Evolutionary conservation across 2,113 vertebrate species (phyloP).

Genomic region (Rynchops niger): DNA sequence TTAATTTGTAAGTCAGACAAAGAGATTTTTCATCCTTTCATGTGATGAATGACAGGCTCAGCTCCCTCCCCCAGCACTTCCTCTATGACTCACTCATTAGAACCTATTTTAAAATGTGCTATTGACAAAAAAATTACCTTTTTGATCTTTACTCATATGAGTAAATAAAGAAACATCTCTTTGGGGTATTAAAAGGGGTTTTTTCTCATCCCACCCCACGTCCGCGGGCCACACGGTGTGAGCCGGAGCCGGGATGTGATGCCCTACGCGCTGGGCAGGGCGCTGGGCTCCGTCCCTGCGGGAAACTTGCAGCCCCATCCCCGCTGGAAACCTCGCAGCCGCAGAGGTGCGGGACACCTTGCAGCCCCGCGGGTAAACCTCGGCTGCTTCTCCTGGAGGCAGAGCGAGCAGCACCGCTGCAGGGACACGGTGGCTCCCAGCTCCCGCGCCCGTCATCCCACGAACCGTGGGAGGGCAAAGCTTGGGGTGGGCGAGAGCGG

Average conservation of each 20-base stretch:
- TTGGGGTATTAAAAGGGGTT: neutral
- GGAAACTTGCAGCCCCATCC: neutral
- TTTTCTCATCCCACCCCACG: neutral
- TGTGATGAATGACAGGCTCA: neutral
- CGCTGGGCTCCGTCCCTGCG: accelerated
- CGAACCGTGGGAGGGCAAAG: neutral
- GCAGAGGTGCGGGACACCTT: neutral
- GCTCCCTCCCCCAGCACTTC: neutral
- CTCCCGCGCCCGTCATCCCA: accelerated
- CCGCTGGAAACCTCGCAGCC: too few relatives aligned
- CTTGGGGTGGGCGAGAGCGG: neutral
- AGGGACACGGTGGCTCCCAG: neutral
- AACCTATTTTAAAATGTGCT: neutral
- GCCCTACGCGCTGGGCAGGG: neutral
- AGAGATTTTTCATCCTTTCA: constrained; percentile 36
- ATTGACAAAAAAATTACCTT: neutral
- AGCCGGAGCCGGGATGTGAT: accelerated
- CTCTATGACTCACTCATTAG: constrained; percentile 8
- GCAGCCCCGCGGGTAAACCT: too few relatives aligned
- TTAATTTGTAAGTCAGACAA: constrained; percentile 26
- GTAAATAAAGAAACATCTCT: neutral
- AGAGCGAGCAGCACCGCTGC: neutral
- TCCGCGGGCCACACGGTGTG: accelerated
- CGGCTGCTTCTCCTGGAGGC: neutral
- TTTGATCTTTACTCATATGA: neutral